phyloP scores from a whole-genome alignment of 2,113 vertebrate species.

The Sylvietta virens region DNA sequence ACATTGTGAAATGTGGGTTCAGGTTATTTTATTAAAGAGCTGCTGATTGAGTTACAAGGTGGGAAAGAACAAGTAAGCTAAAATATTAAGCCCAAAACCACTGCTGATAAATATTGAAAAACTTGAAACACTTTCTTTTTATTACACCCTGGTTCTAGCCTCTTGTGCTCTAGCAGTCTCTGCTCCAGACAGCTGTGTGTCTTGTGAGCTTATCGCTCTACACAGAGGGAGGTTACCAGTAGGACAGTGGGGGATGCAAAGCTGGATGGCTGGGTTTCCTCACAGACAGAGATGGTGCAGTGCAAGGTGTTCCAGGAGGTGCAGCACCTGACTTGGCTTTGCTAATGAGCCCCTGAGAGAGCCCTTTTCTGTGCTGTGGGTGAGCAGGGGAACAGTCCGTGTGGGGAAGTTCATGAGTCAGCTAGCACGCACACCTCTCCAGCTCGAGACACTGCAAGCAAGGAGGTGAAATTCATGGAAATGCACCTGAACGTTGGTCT shows the following conservation, averaged over 20 bases:
- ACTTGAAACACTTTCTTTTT: not conserved
- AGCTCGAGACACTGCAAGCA: fast-evolving
- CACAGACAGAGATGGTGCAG: fast-evolving
- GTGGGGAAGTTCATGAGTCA: not conserved
- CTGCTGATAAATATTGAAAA: not conserved
- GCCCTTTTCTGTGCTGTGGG: not conserved
- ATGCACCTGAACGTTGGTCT: not conserved
- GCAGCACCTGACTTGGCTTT: not conserved
- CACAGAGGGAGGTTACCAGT: not conserved
- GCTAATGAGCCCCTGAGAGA: not conserved
- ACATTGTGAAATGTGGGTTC: not conserved
- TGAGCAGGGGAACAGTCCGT: not conserved
- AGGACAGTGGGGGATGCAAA: no score
- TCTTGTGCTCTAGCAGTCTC: not conserved
- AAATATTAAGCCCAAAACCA: not conserved
- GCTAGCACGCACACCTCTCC: fast-evolving
- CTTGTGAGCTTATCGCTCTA: not conserved
- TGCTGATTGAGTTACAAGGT: not conserved
- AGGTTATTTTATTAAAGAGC: not conserved
- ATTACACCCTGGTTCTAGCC: not conserved
- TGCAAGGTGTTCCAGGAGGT: not conserved
- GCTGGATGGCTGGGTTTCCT: not conserved
- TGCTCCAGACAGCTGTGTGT: not conserved
- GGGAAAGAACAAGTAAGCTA: not conserved
- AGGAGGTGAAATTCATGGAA: not conserved